phyloP scores from a whole-genome alignment of 2,113 vertebrate species.

The Myotis lucifugus region DNA sequence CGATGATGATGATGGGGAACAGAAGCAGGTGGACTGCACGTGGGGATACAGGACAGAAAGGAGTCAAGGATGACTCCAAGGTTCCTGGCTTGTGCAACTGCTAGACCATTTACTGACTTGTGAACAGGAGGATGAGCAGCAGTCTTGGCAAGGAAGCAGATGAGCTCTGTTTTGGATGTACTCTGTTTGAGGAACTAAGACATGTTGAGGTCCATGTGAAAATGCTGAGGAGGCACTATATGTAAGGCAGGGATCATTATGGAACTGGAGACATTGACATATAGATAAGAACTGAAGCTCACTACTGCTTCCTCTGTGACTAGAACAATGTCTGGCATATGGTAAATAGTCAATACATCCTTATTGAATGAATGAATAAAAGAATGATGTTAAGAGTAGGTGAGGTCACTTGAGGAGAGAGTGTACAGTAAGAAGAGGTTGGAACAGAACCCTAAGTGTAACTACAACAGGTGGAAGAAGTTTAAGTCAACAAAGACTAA shows the following conservation, averaged over 20 bases:
- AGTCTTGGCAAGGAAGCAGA: constrained; percentile 4
- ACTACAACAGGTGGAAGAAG: constrained; percentile 11
- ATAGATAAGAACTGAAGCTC: background rate
- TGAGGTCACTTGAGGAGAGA: background rate
- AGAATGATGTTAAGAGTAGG: background rate
- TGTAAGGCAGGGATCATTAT: background rate
- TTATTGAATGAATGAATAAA: background rate
- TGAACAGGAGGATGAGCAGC: background rate
- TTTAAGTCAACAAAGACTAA: constrained; percentile 6
- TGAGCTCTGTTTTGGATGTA: constrained; percentile 4
- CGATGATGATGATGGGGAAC: background rate
- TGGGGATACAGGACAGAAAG: background rate
- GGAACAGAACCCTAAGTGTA: background rate
- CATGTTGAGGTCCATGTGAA: background rate
- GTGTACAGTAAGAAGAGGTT: background rate
- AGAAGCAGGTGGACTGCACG: background rate
- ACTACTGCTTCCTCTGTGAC: background rate
- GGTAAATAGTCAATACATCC: background rate
- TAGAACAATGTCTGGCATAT: background rate
- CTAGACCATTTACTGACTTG: background rate
- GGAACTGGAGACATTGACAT: background rate
- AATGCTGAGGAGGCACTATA: background rate
- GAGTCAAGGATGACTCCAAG: background rate
- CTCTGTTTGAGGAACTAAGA: background rate
- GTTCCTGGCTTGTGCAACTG: background rate